Evolutionary conservation across 2,888 invertebrate species (phyloP).

Genomic region (Lathronympha strigana): DNA sequence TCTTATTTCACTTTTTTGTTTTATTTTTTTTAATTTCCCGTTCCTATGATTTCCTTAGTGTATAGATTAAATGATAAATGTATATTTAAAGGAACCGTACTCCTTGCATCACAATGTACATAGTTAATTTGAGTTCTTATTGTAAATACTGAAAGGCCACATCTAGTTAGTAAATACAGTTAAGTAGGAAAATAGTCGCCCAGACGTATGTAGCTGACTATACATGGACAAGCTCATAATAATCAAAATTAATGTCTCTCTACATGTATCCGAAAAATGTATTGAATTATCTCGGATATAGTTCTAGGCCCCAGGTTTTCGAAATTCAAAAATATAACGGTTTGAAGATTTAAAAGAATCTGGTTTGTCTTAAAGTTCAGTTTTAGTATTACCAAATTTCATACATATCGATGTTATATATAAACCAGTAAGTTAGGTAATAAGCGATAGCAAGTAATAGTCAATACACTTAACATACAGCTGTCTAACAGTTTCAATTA

Average conservation of each 20-base stretch:
- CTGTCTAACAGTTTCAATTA: constrained; percentile 76
- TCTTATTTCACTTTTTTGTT: constrained; percentile 72
- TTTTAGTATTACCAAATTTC: constrained; percentile 78
- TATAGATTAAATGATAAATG: constrained; percentile 60
- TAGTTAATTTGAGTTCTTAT: constrained; percentile 63
- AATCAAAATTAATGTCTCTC: constrained; percentile 70
- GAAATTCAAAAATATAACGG: constrained; percentile 51
- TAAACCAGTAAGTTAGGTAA: constrained; percentile 66
- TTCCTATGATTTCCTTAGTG: constrained; percentile 53
- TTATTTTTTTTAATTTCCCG: constrained; percentile 66
- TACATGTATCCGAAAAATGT: constrained; percentile 65
- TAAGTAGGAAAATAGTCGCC: constrained; percentile 64
- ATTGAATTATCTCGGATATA: constrained; percentile 63
- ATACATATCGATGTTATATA: constrained; percentile 84
- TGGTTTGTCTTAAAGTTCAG: constrained; percentile 63
- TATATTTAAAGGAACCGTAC: constrained; percentile 81
- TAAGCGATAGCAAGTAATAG: constrained; percentile 72
- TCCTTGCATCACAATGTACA: constrained; percentile 81
- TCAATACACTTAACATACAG: constrained; percentile 77
- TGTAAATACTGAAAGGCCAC: constrained; percentile 71
- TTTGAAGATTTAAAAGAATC: constrained; percentile 57
- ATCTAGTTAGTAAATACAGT: constrained; percentile 58
- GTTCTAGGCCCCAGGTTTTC: constrained; percentile 63
- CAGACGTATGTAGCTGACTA: constrained; percentile 50
- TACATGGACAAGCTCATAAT: constrained; percentile 55